Conservation (phyloP, 2,113 vertebrate genomes). For the Potamarius usumacintae region DNA sequence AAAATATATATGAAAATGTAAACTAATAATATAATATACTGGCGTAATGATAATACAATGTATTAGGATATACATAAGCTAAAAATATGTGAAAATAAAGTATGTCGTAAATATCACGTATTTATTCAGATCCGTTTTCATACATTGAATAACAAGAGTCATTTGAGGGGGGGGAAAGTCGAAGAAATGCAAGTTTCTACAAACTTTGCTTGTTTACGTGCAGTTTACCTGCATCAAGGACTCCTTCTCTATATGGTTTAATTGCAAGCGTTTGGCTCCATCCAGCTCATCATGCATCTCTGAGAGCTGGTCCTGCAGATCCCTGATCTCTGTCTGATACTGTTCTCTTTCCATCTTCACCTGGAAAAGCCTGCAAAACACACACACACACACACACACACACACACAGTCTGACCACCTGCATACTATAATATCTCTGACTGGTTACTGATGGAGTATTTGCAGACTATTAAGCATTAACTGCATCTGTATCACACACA, state of each 20-base stretch:
- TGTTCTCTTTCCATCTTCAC: constrained; percentile 96
- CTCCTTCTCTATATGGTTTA: constrained; percentile 81
- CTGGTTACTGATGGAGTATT: neutral
- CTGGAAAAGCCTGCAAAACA: constrained; percentile 84
- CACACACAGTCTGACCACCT: constrained; percentile 52
- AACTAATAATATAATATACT: neutral
- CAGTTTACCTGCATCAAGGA: constrained; percentile 80
- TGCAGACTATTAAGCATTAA: constrained; percentile 13
- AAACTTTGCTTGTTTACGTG: neutral
- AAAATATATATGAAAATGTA: neutral
- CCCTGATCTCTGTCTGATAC: constrained; percentile 93
- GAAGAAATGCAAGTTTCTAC: neutral
- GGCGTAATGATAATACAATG: neutral
- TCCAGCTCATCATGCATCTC: constrained; percentile 98
- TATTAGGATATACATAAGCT: neutral
- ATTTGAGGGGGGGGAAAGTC: no score
- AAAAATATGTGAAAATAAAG: neutral
- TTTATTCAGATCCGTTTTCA: neutral
- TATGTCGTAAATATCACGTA: neutral
- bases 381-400: constrained; percentile 53
- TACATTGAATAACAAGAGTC: neutral
- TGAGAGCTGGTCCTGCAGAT: constrained; percentile 96
- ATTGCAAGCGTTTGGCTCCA: constrained; percentile 74
- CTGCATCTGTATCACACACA: constrained; percentile 2
- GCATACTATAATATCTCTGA: constrained; percentile 8